A percentile compares a stretch with the other conserved stretches of the same genome.
These are phyloP conservation scores for Melospiza melodia DNA, from an alignment of 2,113 vertebrate species.

Conservation along the genomic window DNA sequence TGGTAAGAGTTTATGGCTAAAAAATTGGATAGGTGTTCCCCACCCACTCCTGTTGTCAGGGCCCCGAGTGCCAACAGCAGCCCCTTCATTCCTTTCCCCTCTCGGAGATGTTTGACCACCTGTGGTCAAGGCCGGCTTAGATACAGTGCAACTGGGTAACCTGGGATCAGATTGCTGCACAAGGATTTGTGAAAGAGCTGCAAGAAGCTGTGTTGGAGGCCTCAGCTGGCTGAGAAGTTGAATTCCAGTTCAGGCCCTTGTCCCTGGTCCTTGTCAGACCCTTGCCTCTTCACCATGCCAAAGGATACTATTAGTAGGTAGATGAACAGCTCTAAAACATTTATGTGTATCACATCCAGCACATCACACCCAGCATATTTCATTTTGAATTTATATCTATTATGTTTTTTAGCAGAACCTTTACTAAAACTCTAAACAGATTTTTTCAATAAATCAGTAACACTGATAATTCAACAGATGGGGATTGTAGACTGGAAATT, in stretches of 20 bases:
- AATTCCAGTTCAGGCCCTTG: background rate
- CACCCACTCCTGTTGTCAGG: background rate
- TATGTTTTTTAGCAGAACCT: background rate
- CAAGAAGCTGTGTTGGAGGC: background rate
- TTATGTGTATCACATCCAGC: background rate
- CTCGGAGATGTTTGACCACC: background rate
- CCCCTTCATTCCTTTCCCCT: background rate
- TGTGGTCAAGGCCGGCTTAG: background rate
- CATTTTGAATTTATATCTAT: background rate
- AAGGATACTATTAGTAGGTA: background rate
- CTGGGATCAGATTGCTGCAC: background rate
- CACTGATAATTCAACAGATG: background rate
- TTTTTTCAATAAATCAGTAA: background rate
- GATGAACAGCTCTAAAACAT: background rate
- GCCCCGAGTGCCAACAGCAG: background rate
- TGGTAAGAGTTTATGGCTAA: background rate
- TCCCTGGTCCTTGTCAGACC: background rate
- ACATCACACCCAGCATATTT: background rate
- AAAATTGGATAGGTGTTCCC: background rate
- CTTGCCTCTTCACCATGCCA: background rate
- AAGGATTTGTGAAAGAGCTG: background rate
- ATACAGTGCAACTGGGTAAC: background rate
- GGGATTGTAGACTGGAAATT: background rate
- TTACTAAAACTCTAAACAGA: background rate
- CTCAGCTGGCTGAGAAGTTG: background rate